Evolutionary conservation across 2,888 invertebrate genomes (phyloP), one percentile per base, ranked within the genome.

Genomic region (Glyphotaelius pellucidus): DNA sequence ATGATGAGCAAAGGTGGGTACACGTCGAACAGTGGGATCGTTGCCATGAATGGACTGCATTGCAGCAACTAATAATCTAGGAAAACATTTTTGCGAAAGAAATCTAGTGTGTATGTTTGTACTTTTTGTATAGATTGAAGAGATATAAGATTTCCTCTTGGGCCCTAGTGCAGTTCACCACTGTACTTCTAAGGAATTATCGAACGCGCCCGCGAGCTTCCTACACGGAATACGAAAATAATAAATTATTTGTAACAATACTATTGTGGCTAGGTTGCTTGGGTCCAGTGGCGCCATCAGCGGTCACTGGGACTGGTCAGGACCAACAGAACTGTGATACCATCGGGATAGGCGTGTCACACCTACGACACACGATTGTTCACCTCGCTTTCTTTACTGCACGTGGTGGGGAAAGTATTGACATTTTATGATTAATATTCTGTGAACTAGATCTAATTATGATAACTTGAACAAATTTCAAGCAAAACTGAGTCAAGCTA

Each of bases 161-260:
- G 19, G 19, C 25, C 81, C 5, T 15, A 83, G 81, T 25, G 5
- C 32, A 81, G 32, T 67, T 67, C 67, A 67, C 67, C 67, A 67
- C 67, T 83, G 32, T 19, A 83, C 32, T 31, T 15, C 2, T 19
- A 32, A 32, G 32, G 81, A 32, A 35, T 35, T 32, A 31, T 31
- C 31, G 81, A 83, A 35, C 32, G 32, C 81, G 81, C 81, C 81
- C 32, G 81, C 32, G 32, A 85, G 85, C n/a, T 85, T 35, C 85
- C 38, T 87, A 52, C 87, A 87, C 47, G 30, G 52, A 87, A 87
- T 52, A 67, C 47, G 87, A 47, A 87, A 87, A 87, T 87, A 87
- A 87, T 87, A 87, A 87, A 87, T 87, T 87, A 87, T 87, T 15
- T 87, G 87, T 87, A 87, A 87, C 87, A 87, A 87, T 87, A 87